phyloP scores from a whole-genome alignment of 2,888 invertebrate genomes.

The Acrobasis suavella region DNA sequence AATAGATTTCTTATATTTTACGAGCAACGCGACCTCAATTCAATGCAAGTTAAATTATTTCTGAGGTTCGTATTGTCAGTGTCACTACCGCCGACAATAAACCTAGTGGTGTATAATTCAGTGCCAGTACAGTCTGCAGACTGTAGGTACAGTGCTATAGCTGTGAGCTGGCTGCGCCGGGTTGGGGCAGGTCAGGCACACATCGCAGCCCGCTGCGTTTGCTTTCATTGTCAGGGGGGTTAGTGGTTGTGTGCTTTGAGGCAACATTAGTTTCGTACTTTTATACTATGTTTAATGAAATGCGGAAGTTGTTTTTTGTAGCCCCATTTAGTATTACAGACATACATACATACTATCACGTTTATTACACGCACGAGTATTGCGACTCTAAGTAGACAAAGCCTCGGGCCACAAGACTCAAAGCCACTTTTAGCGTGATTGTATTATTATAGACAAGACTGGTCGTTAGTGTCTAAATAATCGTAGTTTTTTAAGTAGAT shows the following conservation, averaged over 20 bases:
- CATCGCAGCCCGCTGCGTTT: not conserved
- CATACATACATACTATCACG: too few species aligned
- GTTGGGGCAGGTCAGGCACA: constrained; percentile 5
- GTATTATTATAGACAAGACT: too few species aligned
- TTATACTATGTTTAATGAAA: not conserved
- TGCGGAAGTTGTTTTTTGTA: too few species aligned
- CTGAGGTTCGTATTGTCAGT: constrained; percentile 48
- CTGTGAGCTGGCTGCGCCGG: not conserved
- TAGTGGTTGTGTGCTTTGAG: not conserved
- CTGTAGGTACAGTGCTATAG: constrained; percentile 21
- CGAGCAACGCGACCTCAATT: too few species aligned
- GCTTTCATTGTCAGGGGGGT: not conserved
- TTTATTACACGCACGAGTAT: too few species aligned
- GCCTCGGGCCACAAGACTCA: too few species aligned
- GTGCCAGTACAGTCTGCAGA: constrained; percentile 55
- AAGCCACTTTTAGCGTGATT: too few species aligned
- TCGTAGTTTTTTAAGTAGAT: too few species aligned
- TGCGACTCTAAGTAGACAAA: too few species aligned
- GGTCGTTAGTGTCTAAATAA: too few species aligned
- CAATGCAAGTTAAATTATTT: not conserved
- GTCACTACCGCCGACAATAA: constrained; percentile 52
- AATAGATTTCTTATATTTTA: too few species aligned
- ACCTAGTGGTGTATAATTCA: constrained; percentile 73
- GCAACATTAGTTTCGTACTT: not conserved
- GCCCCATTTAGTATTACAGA: too few species aligned